These are phyloP conservation scores for Porites evermanni DNA, from an alignment of 92 coral and sea anemone genomes.

Conservation along the genomic window DNA sequence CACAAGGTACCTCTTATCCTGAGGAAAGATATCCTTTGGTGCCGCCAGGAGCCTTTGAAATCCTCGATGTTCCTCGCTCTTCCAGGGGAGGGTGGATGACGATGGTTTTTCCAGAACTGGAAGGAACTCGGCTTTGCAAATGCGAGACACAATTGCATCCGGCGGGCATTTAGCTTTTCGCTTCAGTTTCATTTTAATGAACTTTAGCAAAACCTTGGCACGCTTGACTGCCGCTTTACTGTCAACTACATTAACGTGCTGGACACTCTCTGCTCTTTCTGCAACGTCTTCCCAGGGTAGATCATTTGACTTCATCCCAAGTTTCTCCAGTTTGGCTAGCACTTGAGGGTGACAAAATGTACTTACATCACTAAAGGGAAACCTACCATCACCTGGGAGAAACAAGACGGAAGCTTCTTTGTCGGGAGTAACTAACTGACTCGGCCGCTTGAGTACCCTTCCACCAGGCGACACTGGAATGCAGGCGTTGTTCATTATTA, in stretches of 20 bases:
- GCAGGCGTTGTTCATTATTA: slow-evolving; percentile 52
- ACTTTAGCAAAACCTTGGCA: slow-evolving; percentile 35
- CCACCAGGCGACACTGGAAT: slow-evolving; percentile 80
- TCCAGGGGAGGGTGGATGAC: slow-evolving; percentile 70
- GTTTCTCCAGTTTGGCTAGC: slow-evolving; percentile 47
- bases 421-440: slow-evolving; percentile 67
- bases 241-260: slow-evolving; percentile 20
- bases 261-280: slow-evolving; percentile 79
- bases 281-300: slow-evolving; percentile 77
- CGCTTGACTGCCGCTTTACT: slow-evolving; percentile 53
- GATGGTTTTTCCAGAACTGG: slow-evolving; percentile 67
- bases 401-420: slow-evolving; percentile 63
- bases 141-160: not conserved
- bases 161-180: not conserved
- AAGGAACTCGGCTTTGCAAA: slow-evolving; percentile 46
- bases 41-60: slow-evolving; percentile 35
- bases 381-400: slow-evolving; percentile 67
- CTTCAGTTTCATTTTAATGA: slow-evolving; percentile 48
- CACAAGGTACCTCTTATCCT: slow-evolving; percentile 54
- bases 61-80: slow-evolving; percentile 49
- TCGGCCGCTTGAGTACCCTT: slow-evolving; percentile 59
- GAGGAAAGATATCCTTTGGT: slow-evolving; percentile 49
- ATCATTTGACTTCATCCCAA: slow-evolving; percentile 77
- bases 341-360: slow-evolving; percentile 42
- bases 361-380: slow-evolving; percentile 61